phyloP scores from a whole-genome alignment of 2,797 vertebrate species.

The Cottoperca gobio region DNA sequence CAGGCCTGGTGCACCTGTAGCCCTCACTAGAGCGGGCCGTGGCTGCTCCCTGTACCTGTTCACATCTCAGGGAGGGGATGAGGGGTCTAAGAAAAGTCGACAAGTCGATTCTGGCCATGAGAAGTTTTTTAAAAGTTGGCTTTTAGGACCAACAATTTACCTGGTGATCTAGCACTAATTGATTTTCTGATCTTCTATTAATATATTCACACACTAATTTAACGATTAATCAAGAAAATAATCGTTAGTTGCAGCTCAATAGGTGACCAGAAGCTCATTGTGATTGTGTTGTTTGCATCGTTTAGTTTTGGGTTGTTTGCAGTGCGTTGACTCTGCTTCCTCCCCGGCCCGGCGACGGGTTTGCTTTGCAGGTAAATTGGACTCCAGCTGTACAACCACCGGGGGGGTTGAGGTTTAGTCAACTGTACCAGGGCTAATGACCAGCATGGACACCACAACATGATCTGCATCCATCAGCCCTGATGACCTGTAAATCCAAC shows the following conservation, averaged over 20 bases:
- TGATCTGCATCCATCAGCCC: constrained; percentile 41
- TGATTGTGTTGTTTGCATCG: background rate
- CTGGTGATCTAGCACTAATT: background rate
- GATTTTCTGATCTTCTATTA: background rate
- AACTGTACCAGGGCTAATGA: constrained; percentile 14
- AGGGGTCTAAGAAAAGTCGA: background rate
- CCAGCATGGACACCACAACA: constrained; percentile 34
- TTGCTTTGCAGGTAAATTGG: constrained; percentile 34
- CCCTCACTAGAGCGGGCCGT: constrained; percentile 37
- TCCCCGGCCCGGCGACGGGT: background rate
- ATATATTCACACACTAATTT: too few relatives aligned
- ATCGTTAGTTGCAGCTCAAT: too few relatives aligned
- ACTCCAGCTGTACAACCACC: constrained; percentile 10
- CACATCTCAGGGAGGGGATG: background rate
- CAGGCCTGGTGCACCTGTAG: constrained; percentile 82
- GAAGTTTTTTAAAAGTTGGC: background rate
- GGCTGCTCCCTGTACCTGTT: constrained; percentile 53
- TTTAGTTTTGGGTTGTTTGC: background rate
- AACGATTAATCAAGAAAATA: too few relatives aligned
- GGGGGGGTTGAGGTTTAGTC: background rate
- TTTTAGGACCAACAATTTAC: background rate
- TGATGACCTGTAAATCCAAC: constrained; percentile 35
- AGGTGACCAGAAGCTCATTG: background rate
- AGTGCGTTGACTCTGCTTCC: background rate
- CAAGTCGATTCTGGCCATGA: background rate